Base-by-base conservation (phyloP, 1,140 invertebrate species). In the Globodera ellingtonae region DNA sequence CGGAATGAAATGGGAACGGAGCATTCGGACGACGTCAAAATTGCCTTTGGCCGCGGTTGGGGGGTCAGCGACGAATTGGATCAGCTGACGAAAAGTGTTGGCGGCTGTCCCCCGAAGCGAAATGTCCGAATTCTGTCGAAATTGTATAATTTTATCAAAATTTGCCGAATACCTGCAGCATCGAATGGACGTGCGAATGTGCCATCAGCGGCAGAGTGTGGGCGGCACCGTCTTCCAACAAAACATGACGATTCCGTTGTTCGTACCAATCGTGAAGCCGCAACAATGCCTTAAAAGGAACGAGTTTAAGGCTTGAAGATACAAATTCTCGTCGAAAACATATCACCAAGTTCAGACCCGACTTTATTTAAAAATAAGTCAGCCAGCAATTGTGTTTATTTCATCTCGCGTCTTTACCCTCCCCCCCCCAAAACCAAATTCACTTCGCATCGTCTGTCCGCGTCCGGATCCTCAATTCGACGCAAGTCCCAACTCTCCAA, bases 401-500 rank as follows among this genome's bases (percentile, higher is more conserved):
- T 35, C 35, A 35, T 35, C 35, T 35, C 35, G 35, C 1, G 35
- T 35, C 35, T 35, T 35, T 35, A 35, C 35, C 35, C 35, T 2
- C 35, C 35, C 35, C 35, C 35, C 35, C 35, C 35, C 1, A 35
- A 35, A 35, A 95, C 85, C 95, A 92, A 47, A 95, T 92, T 10
- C 95, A 89, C 91, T 74, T 93, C 92, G 15, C 97, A 89, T 83
- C 96, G 91, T 80, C 91, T 92, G 69, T 94, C 92, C 87, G 94
- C 96, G 90, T 98, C 95, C 0, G 96, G 95, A 87, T 98, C 95
- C 82, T 97, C 95, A 8, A 97, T 91, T 92, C 94, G 94, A 77
- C 93, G 92, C 35, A 91, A 90, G 90, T 97, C 94, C 91, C 92
- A 97, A 0, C 95, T 92, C 91, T 98, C 98, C 56, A 98, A 91